These are phyloP conservation scores for Cotesia glomerata DNA, from an alignment of 1,140 invertebrate genomes.

Conservation along the genomic window DNA sequence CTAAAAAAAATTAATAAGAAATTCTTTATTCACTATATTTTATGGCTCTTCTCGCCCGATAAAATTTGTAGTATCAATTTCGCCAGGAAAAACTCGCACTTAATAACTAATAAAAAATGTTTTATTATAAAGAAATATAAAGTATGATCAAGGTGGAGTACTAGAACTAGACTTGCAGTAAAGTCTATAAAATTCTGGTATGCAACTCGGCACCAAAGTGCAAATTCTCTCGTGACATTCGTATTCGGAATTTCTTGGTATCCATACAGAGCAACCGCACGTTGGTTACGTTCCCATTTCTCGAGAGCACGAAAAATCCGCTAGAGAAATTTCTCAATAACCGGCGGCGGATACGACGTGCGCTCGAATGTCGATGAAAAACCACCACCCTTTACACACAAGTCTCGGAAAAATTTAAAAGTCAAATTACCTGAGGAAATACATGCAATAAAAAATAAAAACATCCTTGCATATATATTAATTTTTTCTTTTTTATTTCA, in stretches of 20 bases:
- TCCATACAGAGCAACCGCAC: not conserved
- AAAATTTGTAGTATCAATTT: too few relatives aligned
- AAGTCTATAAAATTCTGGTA: not conserved
- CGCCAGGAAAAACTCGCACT: too few relatives aligned
- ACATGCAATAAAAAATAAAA: not conserved
- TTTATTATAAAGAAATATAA: too few relatives aligned
- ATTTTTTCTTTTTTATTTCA: too few relatives aligned
- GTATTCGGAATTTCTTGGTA: slow-evolving; percentile 15
- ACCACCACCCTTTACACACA: not conserved
- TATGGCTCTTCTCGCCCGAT: too few relatives aligned
- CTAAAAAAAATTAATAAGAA: too few relatives aligned
- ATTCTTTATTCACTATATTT: too few relatives aligned
- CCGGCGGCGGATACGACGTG: slow-evolving; percentile 1
- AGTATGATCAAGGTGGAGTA: not conserved
- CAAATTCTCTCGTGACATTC: slow-evolving; percentile 18
- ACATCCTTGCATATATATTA: not conserved
- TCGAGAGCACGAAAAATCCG: not conserved
- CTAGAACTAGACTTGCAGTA: not conserved
- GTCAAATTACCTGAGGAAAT: not conserved
- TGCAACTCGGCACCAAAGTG: not conserved
- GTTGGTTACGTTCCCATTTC: slow-evolving; percentile 19
- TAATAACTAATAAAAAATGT: too few relatives aligned
- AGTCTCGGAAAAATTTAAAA: not conserved
- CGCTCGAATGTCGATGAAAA: not conserved
- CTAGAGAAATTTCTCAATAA: slow-evolving; percentile 26